Evolutionary conservation across 1,140 invertebrate genomes (phyloP).

Genomic region (Penaeus chinensis): DNA sequence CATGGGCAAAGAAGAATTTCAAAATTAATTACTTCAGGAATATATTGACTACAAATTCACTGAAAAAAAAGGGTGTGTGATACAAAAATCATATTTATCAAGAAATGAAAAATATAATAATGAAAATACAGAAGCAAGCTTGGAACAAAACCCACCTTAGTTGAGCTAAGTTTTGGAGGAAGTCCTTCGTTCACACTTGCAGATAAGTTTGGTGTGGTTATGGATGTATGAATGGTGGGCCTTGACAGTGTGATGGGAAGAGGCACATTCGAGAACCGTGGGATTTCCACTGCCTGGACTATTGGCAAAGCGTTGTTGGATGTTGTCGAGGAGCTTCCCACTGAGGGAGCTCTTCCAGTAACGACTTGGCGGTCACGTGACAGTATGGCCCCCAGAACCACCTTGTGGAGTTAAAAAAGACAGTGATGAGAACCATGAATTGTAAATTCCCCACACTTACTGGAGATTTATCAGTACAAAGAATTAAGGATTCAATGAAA

Average conservation of each 20-base stretch:
- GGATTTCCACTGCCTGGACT: constrained; percentile 56
- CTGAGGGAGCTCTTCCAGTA: constrained; percentile 8
- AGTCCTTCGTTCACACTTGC: not conserved
- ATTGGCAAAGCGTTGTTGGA: constrained; percentile 57
- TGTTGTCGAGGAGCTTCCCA: not conserved
- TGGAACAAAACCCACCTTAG: not conserved
- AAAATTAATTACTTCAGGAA: too few relatives aligned
- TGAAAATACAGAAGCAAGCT: too few relatives aligned
- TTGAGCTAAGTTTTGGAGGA: constrained; percentile 13
- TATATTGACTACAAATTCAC: too few relatives aligned
- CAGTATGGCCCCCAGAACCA: constrained; percentile 53
- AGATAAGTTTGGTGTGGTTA: constrained; percentile 32
- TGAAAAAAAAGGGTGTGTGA: too few relatives aligned
- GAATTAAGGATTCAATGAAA: too few relatives aligned
- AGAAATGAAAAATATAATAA: too few relatives aligned
- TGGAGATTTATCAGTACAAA: too few relatives aligned
- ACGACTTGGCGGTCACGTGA: constrained; percentile 49
- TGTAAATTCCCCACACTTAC: not conserved
- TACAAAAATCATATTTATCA: too few relatives aligned
- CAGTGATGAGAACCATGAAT: not conserved
- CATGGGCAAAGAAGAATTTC: too few relatives aligned
- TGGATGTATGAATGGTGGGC: constrained; percentile 33
- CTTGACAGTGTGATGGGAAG: constrained; percentile 41
- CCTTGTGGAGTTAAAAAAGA: constrained; percentile 17
- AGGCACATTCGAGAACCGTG: constrained; percentile 61